Evolutionary conservation across 2,113 vertebrate species (phyloP), one percentile per base, ranked within the genome.

Genomic region (Tragelaphus imberbis): DNA sequence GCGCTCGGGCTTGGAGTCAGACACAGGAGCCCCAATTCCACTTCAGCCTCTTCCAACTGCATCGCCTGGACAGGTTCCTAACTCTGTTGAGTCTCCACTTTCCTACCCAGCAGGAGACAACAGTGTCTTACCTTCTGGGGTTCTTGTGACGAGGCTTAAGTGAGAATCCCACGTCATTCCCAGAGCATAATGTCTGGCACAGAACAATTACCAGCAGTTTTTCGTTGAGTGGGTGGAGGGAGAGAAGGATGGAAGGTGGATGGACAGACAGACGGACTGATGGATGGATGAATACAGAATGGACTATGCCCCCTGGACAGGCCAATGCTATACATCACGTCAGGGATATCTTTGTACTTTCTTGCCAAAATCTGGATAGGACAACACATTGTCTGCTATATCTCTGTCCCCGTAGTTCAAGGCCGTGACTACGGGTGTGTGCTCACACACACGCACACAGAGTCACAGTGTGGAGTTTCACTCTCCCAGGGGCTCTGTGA

Each of bases 371-470:
- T 63, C 44, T 75, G 49, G 77, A 93, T 4, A 19, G 5, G 27
- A 71, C 3, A 51, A 7, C 1, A 13, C 13, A 40, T 28, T 14
- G 8, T 53, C 44, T 51, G 80, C 36, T 51, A 47, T 3, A 30
- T 1, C 2, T 55, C 19, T 56, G 9, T 68, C 21, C 44, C 7
- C 5, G 3, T 33, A 27, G 53, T 2, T n/a, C 8, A 65, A 40
- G 27, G 30, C 16, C 68, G 3, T 49, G 71, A 36, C 1, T 36
- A 2, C 12, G 2, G 28, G 16, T 33, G 53, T 11, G 40, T 10
- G 14, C 1, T 0, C 33, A 28, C 8, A 6, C 28, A 7, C 8
- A 27, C 2, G 13, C 47, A 17, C 3, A 6, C 19, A 65, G 47
- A 71, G 36, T 75, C 21, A 36, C 21, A 28, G 15, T 5, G 25